phyloP scores from a whole-genome alignment of 2,113 vertebrate species.

The Peromyscus polionotus region DNA sequence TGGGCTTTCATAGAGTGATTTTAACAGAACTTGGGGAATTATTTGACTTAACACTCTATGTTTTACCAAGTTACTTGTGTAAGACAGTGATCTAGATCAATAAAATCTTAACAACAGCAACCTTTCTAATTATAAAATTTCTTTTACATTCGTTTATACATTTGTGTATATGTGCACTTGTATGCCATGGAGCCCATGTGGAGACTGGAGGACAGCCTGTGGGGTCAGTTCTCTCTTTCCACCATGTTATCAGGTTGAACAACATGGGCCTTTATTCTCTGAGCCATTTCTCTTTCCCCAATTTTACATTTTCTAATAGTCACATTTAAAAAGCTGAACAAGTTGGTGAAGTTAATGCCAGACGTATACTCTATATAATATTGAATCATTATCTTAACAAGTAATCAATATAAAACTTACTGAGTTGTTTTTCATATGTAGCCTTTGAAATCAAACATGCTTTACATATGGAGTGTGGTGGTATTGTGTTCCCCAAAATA shows the following conservation, averaged over 20 bases:
- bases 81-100: background rate
- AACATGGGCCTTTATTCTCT: background rate
- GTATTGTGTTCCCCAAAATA: no score
- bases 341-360: background rate
- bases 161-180: background rate
- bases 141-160: background rate
- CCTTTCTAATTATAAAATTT: background rate
- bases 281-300: background rate
- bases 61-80: background rate
- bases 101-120: background rate
- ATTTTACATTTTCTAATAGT: background rate
- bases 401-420: background rate
- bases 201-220: background rate
- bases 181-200: background rate
- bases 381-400: slow-evolving; percentile 22
- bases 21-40: background rate
- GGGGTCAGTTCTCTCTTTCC: background rate
- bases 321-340: background rate
- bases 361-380: background rate
- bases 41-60: background rate
- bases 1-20: background rate
- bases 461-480: background rate
- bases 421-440: background rate
- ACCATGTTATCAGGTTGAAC: background rate
- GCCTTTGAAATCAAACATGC: background rate